Base-by-base conservation (phyloP, 92 coral and sea anemone genomes). In the Porites cylindrica region DNA sequence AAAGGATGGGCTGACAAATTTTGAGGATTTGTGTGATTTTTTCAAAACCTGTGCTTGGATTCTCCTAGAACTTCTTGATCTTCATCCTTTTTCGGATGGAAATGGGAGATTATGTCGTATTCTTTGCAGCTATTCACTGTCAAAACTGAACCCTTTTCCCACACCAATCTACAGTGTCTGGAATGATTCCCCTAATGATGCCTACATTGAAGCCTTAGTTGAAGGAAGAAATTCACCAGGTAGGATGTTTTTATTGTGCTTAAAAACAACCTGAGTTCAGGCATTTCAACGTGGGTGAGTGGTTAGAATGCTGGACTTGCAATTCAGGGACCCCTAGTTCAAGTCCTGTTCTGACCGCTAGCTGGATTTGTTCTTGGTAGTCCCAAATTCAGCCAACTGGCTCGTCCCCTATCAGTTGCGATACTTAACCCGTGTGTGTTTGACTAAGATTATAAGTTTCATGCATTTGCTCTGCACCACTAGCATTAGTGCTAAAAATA, bases 81-180 rank as follows among this genome's bases (percentile, higher is more conserved):
- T 93, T 50, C 98, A 96, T 86, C 98, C 98, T 50, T 96, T 96
- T 93, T 69, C 92, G 11, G 98, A 96, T 70, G 98, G 98, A 20
- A 96, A 96, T 87, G 98, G 98, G 4, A 77, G 98, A 67, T 89
- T 96, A 12, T 92, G 98, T 72, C 87, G 98, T 12, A 79, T 96
- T 10, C 96, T 96, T 50, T 92, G 96, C 75, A 94, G 93, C 76
- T 96, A 96, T 69, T 80, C 86, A 5, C 84, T 96, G 67, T 92
- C 95, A 3, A 71, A 73, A 0, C 71, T 84, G 11, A 92, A 94
- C 2, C 98, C 98, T 13, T 96, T 96, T 70, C 98, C 98, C 4
- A 92, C 97, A 17, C 97, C 97, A 53, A 87, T 96, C 10, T 96
- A 96, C 85, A 94, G 94, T 85, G 87, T 94, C 82, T 91, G 94